Percentiles rank a stretch among this genome's conserved stretches.
phyloP scores from a whole-genome alignment of 2,797 vertebrate genomes.

The Oophaga sylvatica region DNA sequence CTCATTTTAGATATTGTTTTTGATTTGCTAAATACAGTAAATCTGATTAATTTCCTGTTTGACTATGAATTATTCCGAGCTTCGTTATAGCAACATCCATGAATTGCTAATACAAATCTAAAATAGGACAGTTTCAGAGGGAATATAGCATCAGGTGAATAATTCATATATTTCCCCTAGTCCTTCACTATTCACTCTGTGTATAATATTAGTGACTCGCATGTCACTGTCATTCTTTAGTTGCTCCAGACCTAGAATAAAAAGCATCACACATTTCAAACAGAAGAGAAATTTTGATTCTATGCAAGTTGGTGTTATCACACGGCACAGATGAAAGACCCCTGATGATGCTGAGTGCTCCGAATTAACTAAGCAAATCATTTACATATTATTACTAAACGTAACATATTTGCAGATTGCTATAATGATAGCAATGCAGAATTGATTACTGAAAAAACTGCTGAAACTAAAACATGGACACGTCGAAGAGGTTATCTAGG shows the following conservation, averaged over 20 bases:
- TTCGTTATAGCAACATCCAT: constrained; percentile 20
- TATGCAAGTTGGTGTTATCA: neutral
- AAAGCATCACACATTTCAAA: neutral
- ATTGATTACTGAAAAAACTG: neutral
- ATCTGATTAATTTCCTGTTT: constrained; percentile 28
- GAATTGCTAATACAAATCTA: constrained; percentile 42
- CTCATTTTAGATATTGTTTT: constrained; percentile 2
- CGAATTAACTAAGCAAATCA: neutral
- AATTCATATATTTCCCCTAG: constrained; percentile 37
- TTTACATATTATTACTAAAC: neutral
- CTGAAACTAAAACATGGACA: too few species aligned
- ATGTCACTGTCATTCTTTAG: constrained; percentile 19
- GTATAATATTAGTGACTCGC: constrained; percentile 6
- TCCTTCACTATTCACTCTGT: neutral
- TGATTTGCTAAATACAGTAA: constrained; percentile 1
- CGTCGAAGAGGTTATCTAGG: too few species aligned
- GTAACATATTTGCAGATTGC: neutral
- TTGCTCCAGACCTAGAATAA: neutral
- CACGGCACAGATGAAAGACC: neutral
- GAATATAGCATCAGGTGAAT: constrained; percentile 28
- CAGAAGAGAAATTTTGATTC: neutral
- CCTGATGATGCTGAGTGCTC: neutral
- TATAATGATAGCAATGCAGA: neutral
- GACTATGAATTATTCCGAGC: constrained; percentile 41
- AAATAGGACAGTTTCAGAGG: constrained; percentile 52